These are phyloP conservation scores for Hippoglossus hippoglossus DNA, from an alignment of 2,797 vertebrate species.

Conservation along the genomic window DNA sequence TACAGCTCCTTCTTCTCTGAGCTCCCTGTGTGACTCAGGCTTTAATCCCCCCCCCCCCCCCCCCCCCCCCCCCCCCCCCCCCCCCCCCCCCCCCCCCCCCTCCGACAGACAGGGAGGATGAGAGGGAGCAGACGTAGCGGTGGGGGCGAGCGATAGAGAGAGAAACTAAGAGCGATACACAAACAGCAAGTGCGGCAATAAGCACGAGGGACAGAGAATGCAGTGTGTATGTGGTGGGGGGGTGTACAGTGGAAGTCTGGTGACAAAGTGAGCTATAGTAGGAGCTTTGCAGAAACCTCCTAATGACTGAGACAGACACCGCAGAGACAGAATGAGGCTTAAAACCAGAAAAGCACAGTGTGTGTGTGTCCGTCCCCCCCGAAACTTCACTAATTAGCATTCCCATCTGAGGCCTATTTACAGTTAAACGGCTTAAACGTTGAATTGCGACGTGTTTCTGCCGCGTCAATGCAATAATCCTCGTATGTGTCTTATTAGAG, in stretches of 20 bases:
- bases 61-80: constrained; percentile 62
- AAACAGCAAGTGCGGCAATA: constrained; percentile 38
- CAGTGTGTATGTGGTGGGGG: neutral
- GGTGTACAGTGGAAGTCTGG: constrained; percentile 1
- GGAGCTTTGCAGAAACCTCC: constrained; percentile 42
- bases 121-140: constrained; percentile 36
- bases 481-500: constrained; percentile 27
- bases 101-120: constrained; percentile 54
- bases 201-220: constrained; percentile 3
- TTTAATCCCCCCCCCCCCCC: constrained; percentile 62
- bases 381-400: constrained; percentile 45
- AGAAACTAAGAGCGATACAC: constrained; percentile 22
- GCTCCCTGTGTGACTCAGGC: constrained; percentile 58
- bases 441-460: constrained; percentile 41
- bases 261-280: constrained; percentile 13
- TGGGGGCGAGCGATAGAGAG: constrained; percentile 17
- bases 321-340: constrained; percentile 29
- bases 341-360: constrained; percentile 14
- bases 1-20: constrained; percentile 45
- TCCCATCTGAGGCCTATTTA: constrained; percentile 3
- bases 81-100: constrained; percentile 68
- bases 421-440: constrained; percentile 43
- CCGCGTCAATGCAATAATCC: constrained; percentile 42
- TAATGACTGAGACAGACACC: constrained; percentile 30
- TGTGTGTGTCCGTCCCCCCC: constrained; percentile 4